A percentile compares a stretch with the other conserved stretches of the same genome.
These are phyloP conservation scores for Phalacrocorax carbo DNA, from an alignment of 2,113 vertebrate species.

Conservation along the genomic window DNA sequence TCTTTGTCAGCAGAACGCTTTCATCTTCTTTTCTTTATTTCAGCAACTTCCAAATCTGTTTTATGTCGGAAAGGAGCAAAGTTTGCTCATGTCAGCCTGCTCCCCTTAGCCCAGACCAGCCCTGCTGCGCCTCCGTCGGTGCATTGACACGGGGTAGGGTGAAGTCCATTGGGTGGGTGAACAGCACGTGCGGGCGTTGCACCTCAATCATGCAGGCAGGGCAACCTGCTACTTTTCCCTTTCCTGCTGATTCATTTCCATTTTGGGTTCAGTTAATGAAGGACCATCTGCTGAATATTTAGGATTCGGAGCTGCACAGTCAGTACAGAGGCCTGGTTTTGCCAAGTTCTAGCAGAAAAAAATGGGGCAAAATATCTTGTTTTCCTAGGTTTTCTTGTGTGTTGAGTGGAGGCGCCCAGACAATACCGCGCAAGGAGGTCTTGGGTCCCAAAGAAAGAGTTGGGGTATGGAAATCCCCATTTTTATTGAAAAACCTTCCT, in stretches of 20 bases:
- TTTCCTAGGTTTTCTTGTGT: not conserved
- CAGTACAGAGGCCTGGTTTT: slow-evolving; percentile 13
- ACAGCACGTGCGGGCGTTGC: not conserved
- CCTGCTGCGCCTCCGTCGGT: not conserved
- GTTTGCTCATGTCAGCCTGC: fast-evolving
- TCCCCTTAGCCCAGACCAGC: not conserved
- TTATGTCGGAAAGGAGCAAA: not conserved
- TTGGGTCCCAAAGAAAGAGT: not conserved
- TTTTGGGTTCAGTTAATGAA: not conserved
- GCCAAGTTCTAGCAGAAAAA: slow-evolving; percentile 25
- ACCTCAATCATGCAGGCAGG: not conserved
- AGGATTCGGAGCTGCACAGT: slow-evolving; percentile 22
- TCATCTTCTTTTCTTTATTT: not conserved
- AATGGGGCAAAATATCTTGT: not conserved
- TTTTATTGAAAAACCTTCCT: not conserved
- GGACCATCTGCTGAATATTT: slow-evolving; percentile 58
- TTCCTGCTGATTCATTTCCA: slow-evolving; percentile 34
- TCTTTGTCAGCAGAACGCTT: not conserved
- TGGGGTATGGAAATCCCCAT: not conserved
- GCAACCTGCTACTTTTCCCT: not conserved
- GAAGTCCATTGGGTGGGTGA: not conserved
- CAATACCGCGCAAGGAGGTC: not conserved
- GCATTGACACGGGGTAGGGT: not conserved
- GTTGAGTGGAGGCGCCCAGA: not conserved
- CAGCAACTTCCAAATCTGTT: not conserved